Base-by-base conservation (phyloP, 1,140 invertebrate species). In the Linepithema humile region DNA sequence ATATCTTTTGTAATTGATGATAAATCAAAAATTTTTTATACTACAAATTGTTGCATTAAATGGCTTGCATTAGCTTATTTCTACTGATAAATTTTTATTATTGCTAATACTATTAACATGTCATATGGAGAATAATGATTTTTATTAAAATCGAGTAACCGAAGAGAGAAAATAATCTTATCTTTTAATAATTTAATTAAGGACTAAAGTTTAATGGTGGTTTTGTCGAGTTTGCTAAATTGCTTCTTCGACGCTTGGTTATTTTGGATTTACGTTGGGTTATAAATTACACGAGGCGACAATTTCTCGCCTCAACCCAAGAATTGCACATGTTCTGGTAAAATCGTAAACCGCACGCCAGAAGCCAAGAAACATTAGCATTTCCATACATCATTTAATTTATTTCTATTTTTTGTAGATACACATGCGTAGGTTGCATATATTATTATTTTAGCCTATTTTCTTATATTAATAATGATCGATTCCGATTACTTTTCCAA, bases 211-310 rank as follows among this genome's bases (percentile, higher is more conserved):
- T 17, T 50, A 29, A 10, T 35, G 6, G 48, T 80, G 55, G 70
- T 80, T 80, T 70, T 35, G 35, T 48, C 23, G 75, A 80, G 26
- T 43, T 35, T 20, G 35, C 60, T 32, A 10, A 43, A 40, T 69
- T 80, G 43, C 35, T 67, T 69, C 75, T 67, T 69, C 50, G 35
- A 40, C 17, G 62, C 62, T 23, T 55, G 48, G 64, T 70, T 70
- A 80, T 70, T 70, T 69, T 15, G 35, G 48, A 80, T 70, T 80
- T 80, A 80, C 35, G 35, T 35, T 35, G n/a, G 23, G 48, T 55
- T 69, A 55, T 80, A 80, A 69, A 78, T 78, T 78, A 55, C 62
- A n/a, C 20, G 20, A 15, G n/a, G 23, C 75, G 75, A 80, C 75
- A 70, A 78, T 78, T 35, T 80, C 64, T 40, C 64, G 75, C 48